These are phyloP conservation scores for Hyposoter dolosus DNA, from an alignment of 2,888 invertebrate species.

Conservation along the genomic window DNA sequence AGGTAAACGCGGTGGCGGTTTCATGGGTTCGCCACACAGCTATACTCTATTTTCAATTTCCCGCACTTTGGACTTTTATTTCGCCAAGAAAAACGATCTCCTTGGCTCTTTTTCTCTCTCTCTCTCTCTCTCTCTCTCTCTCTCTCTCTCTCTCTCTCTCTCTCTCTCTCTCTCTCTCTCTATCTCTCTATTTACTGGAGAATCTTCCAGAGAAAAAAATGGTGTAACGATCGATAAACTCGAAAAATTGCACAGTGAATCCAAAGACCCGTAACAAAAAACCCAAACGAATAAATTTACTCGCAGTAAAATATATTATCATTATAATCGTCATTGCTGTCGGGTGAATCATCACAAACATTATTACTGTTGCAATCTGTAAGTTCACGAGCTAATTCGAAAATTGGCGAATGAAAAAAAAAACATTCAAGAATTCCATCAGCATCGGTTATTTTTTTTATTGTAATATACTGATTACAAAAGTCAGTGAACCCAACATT, in stretches of 20 bases:
- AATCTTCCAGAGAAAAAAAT: background rate
- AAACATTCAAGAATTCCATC: background rate
- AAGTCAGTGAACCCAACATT: background rate
- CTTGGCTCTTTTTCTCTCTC: background rate
- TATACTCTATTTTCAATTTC: background rate
- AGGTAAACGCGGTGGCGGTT: background rate
- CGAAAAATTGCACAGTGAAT: background rate
- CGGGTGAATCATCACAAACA: background rate
- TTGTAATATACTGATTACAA: background rate
- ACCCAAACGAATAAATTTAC: background rate
- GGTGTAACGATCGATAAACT: background rate
- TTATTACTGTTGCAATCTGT: background rate
- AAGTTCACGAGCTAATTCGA: background rate
- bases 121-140: background rate
- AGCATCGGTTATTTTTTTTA: background rate
- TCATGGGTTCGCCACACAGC: background rate
- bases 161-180: background rate
- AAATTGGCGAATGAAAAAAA: background rate
- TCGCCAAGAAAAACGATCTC: background rate
- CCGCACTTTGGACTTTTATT: conserved; percentile 10
- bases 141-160: background rate
- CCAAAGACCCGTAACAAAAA: background rate
- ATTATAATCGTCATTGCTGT: background rate
- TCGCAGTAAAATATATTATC: background rate
- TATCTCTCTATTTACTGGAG: background rate